Evolutionary conservation across 2,797 vertebrate genomes (phyloP).

Genomic region (Pseudochromis fuscus): DNA sequence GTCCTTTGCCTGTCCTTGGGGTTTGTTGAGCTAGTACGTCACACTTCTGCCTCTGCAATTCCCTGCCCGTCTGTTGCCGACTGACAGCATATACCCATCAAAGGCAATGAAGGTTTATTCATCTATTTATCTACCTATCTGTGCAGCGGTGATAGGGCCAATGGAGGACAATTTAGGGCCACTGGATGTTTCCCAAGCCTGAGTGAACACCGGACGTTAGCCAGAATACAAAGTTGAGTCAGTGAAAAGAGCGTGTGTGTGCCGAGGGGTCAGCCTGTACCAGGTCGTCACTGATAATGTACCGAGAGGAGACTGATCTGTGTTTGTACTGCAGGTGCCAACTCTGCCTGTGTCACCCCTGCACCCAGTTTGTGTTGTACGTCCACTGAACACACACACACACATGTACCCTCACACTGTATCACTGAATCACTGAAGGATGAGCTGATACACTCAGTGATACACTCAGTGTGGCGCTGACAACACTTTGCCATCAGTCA

Average conservation of each 20-base stretch:
- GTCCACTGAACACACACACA: not conserved
- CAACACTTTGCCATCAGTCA: constrained; percentile 4
- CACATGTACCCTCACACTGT: not conserved
- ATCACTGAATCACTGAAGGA: constrained; percentile 2
- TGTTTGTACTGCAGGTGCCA: constrained; percentile 10
- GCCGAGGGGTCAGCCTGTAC: not conserved
- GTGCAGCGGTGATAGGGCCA: constrained; percentile 33
- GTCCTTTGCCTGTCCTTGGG: constrained; percentile 70
- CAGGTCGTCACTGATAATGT: constrained; percentile 6
- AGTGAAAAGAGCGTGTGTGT: constrained; percentile 1
- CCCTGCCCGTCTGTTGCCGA: constrained; percentile 27
- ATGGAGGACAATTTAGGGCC: constrained; percentile 35
- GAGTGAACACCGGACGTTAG: not conserved
- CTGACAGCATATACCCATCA: constrained; percentile 38
- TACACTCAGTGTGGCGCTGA: constrained; percentile 26
- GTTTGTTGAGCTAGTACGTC: constrained; percentile 3
- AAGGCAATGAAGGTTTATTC: constrained; percentile 20
- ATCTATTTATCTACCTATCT: constrained; percentile 43
- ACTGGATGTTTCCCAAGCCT: constrained; percentile 35
- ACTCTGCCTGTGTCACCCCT: constrained; percentile 22
- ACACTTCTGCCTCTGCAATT: constrained; percentile 17
- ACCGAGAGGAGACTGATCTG: constrained; percentile 14
- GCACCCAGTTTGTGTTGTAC: constrained; percentile 4
- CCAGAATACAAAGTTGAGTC: constrained; percentile 39
- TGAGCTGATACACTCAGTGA: not conserved